phyloP scores from a whole-genome alignment of 2,797 vertebrate genomes.

The Manis javanica region DNA sequence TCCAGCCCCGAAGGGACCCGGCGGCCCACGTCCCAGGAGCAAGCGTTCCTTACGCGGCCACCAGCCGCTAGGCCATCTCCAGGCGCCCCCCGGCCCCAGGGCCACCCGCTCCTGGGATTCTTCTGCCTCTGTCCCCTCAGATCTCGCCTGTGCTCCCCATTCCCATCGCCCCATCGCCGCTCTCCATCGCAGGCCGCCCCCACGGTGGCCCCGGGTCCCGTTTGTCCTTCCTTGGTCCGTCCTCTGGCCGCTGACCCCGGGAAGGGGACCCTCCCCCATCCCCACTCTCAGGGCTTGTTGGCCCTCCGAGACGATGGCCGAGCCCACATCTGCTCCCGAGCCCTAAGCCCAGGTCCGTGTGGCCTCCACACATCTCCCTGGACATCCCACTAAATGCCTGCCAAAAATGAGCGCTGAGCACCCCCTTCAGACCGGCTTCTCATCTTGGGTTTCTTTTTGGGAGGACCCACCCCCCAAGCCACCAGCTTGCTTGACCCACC shows the following conservation, averaged over 20 bases:
- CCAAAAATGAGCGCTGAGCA: neutral
- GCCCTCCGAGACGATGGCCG: accelerated
- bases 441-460: neutral
- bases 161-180: accelerated
- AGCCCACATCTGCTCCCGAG: neutral
- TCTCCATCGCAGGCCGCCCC: neutral
- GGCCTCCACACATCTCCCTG: accelerated
- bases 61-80: neutral
- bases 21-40: neutral
- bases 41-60: neutral
- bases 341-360: accelerated
- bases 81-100: accelerated
- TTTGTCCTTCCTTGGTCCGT: neutral
- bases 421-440: neutral
- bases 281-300: neutral
- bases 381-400: accelerated
- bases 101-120: neutral
- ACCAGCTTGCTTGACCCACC: neutral
- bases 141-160: neutral
- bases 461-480: too few relatives aligned
- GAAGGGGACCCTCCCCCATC: accelerated
- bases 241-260: neutral
- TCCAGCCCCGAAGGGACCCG: neutral
- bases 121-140: accelerated
- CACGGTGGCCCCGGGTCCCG: accelerated